Evolutionary conservation across 2,113 vertebrate species (phyloP).

Genomic region (Saccopteryx bilineata): DNA sequence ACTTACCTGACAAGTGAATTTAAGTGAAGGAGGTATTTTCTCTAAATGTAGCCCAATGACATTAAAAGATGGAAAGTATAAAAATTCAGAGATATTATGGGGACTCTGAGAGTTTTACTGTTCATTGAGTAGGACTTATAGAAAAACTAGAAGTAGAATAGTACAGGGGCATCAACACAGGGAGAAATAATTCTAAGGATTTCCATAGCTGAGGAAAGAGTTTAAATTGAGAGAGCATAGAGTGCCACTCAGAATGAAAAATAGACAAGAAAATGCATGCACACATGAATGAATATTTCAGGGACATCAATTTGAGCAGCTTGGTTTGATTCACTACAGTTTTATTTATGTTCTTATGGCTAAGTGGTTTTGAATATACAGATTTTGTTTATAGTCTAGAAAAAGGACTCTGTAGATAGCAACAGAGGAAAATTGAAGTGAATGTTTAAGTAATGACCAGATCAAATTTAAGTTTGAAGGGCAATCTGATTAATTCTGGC

Average conservation of each 20-base stretch:
- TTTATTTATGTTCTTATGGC: neutral
- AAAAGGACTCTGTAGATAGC: neutral
- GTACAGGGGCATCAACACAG: neutral
- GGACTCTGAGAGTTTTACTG: neutral
- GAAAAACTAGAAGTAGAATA: neutral
- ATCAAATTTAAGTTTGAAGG: neutral
- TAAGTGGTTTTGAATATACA: constrained; percentile 39
- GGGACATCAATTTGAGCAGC: neutral
- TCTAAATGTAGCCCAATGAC: neutral
- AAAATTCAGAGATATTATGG: neutral
- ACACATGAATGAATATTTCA: neutral
- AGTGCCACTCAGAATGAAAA: neutral
- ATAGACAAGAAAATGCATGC: neutral
- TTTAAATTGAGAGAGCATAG: neutral
- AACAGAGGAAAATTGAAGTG: neutral
- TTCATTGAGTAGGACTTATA: neutral
- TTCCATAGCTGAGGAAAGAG: neutral
- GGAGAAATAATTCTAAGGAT: neutral
- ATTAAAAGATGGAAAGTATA: neutral
- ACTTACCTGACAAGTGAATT: neutral
- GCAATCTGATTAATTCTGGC: constrained; percentile 20
- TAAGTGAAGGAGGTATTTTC: neutral
- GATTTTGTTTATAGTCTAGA: constrained; percentile 25
- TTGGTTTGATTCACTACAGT: constrained; percentile 6
- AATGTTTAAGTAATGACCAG: neutral